Evolutionary conservation across 2,888 invertebrate genomes (phyloP), one percentile per base, ranked within the genome.

Genomic region (Dynastes hyllus): DNA sequence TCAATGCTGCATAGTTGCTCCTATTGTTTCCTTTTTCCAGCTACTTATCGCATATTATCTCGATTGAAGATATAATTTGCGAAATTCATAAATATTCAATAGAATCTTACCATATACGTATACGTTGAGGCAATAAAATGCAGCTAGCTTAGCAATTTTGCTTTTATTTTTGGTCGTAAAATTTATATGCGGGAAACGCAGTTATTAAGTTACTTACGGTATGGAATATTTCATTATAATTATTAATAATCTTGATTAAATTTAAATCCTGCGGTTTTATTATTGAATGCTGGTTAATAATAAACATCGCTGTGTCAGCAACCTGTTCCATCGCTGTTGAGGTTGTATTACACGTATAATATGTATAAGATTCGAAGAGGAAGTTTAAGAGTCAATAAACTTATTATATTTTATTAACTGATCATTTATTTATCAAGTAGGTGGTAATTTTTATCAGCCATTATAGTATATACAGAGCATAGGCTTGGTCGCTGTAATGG

Each of bases 121-220:
- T 29, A 63, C 63, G 27, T 32, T 2, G n/a, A 55, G 29, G 8
- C 32, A 63, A 58, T 58, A 58, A 58, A 22, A 22, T 5, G 55
- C 55, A 58, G n/a, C 32, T 63, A 32, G 63, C 27, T 2, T 63
- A 11, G 63, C 27, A 63, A 63, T 63, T 13, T 51, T 61, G 45
- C 22, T 37, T 45, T 61, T 75, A 58, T 50, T 61, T 61, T 27
- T 22, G 27, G 61, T 22, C 61, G 61, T 61, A 40, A 37, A 75
- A 75, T 75, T 61, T 75, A 45, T 61, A 61, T 61, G 73, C 61
- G 27, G 2, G 22, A 53, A 40, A 61, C 58, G 29, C 4, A 22
- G 37, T 75, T 58, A 61, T 75, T 61, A 61, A 75, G 73, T 75
- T 75, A 75, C 61, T 75, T 61, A 32, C 66, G n/a, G 55, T 37